phyloP scores from a whole-genome alignment of 2,888 invertebrate genomes.

The Tetheella fluctuosa region DNA sequence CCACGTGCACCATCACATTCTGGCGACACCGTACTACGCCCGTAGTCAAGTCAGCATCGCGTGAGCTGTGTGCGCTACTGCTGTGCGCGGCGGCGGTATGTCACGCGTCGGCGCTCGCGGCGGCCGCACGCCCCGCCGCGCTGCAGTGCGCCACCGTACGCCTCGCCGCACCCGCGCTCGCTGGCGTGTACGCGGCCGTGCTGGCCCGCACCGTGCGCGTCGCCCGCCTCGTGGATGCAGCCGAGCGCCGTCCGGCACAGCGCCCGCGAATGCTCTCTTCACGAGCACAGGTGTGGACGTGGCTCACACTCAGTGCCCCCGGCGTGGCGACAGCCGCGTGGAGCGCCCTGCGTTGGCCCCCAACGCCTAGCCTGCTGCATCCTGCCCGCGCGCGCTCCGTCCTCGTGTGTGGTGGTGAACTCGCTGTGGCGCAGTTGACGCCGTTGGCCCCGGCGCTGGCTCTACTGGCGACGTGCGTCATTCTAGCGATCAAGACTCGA shows the following conservation, averaged over 20 bases:
- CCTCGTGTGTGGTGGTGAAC: conserved; percentile 84
- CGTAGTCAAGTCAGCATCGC: conserved; percentile 88
- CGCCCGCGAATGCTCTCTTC: conserved; percentile 45
- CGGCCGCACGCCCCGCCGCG: conserved; percentile 65
- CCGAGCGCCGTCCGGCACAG: conserved; percentile 56
- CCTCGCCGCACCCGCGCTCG: conserved; percentile 48
- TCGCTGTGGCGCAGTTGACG: conserved; percentile 81
- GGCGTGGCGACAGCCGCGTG: conserved; percentile 81
- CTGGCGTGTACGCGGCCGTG: conserved; percentile 52
- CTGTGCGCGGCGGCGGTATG: conserved; percentile 60
- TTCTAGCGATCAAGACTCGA: conserved; percentile 90
- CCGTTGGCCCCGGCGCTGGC: conserved; percentile 89
- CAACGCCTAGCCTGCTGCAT: conserved; percentile 82
- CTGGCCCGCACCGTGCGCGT: conserved; percentile 51
- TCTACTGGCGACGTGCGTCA: conserved; percentile 88
- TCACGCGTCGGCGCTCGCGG: conserved; percentile 86
- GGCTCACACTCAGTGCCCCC: conserved; percentile 83
- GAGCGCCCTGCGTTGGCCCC: conserved; percentile 75
- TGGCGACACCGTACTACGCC: conserved; percentile 82
- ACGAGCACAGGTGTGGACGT: conserved; percentile 85
- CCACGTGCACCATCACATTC: conserved; percentile 85
- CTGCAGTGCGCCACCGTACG: conserved; percentile 41
- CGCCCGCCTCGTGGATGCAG: conserved; percentile 48
- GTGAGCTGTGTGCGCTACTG: conserved; percentile 88
- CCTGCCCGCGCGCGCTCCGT: conserved; percentile 79